phyloP scores from a whole-genome alignment of 2,797 vertebrate genomes.

The Vipera latastei region DNA sequence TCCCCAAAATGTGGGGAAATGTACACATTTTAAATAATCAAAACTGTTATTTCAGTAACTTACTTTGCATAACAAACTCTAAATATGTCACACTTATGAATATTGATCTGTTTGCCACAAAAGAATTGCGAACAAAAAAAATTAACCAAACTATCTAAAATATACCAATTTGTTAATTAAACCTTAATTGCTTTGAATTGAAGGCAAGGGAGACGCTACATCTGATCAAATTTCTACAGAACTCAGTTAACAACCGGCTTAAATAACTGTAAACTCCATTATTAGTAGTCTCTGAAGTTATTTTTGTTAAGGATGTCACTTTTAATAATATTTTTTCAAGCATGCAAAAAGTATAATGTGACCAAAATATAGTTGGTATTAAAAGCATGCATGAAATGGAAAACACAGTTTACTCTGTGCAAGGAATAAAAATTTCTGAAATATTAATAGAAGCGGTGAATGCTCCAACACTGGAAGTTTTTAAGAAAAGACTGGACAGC shows the following conservation, averaged over 20 bases:
- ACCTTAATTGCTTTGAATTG: neutral
- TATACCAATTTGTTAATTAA: neutral
- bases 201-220: constrained; percentile 20
- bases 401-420: neutral
- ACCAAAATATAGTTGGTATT: neutral
- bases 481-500: too few relatives aligned
- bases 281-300: constrained; percentile 36
- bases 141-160: neutral
- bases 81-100: constrained; percentile 14
- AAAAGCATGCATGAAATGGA: neutral
- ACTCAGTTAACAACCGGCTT: constrained; percentile 23
- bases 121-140: constrained; percentile 32
- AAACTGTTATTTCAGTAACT: neutral
- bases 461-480: too few relatives aligned
- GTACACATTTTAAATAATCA: constrained; percentile 1
- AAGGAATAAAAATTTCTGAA: neutral
- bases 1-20: neutral
- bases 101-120: constrained; percentile 3
- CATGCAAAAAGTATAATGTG: neutral
- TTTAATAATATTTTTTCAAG: constrained; percentile 17
- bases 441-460: neutral
- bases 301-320: constrained; percentile 35
- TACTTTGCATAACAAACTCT: constrained; percentile 15
- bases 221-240: constrained; percentile 24
- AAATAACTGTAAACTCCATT: constrained; percentile 6